These are phyloP conservation scores for Cathartes aura DNA, from an alignment of 2,113 vertebrate species.

Conservation along the genomic window DNA sequence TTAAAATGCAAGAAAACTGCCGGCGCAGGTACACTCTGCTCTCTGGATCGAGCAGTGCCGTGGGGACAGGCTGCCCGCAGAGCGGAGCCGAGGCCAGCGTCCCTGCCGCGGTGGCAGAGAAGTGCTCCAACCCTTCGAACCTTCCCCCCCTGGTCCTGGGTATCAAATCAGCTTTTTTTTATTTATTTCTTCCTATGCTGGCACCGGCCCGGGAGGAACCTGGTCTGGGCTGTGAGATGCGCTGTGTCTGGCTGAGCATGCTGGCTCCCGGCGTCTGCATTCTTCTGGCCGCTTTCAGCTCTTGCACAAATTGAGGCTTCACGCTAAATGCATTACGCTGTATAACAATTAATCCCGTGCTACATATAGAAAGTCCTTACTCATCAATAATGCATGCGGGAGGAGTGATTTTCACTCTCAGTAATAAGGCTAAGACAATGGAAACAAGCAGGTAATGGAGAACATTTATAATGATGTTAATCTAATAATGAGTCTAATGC, in stretches of 20 bases:
- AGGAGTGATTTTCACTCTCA: constrained; percentile 63
- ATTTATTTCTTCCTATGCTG: constrained; percentile 6
- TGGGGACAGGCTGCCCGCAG: neutral
- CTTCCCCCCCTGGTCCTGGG: neutral
- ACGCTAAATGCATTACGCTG: constrained; percentile 64
- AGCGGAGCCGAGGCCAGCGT: neutral
- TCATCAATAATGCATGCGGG: constrained; percentile 74
- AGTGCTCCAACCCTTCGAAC: neutral
- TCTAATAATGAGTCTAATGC: constrained; percentile 71
- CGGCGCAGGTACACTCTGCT: neutral
- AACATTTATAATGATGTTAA: constrained; percentile 77
- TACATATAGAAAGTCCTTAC: constrained; percentile 73
- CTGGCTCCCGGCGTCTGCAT: constrained; percentile 44
- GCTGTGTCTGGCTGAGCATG: constrained; percentile 2
- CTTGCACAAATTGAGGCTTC: constrained; percentile 69
- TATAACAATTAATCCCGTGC: constrained; percentile 68
- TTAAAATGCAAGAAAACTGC: neutral
- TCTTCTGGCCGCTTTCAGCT: constrained; percentile 54
- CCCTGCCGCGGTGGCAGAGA: neutral
- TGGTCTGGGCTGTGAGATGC: neutral
- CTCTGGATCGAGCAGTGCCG: neutral
- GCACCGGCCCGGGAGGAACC: neutral
- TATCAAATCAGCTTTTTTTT: neutral
- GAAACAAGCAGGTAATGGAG: constrained; percentile 78
- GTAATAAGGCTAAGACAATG: constrained; percentile 70